Percentiles rank a stretch among this genome's conserved stretches.
These are phyloP conservation scores for Acholoe squamosa DNA, from an alignment of 2,888 invertebrate species.

Conservation along the genomic window DNA sequence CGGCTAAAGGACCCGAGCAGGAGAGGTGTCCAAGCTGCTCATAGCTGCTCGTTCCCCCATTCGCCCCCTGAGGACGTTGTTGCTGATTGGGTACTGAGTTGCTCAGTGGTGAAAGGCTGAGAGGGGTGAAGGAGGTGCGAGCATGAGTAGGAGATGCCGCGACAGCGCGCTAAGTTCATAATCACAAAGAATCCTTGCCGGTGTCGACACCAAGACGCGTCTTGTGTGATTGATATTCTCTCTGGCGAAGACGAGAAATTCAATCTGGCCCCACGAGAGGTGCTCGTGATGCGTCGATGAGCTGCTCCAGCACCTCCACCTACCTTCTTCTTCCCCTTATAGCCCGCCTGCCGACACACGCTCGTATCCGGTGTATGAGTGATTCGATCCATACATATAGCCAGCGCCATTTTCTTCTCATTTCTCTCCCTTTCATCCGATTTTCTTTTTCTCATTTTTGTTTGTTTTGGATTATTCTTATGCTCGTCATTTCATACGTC, in stretches of 20 bases:
- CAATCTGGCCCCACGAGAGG: slow-evolving; percentile 30
- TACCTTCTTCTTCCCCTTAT: slow-evolving; percentile 1
- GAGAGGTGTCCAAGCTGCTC: neutral
- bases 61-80: neutral
- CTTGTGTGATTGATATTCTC: slow-evolving; percentile 42
- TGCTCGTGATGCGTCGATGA: neutral
- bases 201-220: slow-evolving; percentile 17
- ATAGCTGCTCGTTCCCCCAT: neutral
- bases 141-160: slow-evolving; percentile 1
- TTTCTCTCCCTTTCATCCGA: neutral
- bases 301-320: neutral
- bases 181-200: slow-evolving; percentile 32
- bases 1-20: slow-evolving; percentile 26
- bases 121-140: slow-evolving; percentile 28
- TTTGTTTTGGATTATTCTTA: neutral
- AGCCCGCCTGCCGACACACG: neutral
- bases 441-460: neutral
- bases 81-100: slow-evolving; percentile 23
- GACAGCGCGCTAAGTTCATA: slow-evolving; percentile 38
- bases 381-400: slow-evolving; percentile 44
- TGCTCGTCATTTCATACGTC: no score
- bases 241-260: slow-evolving; percentile 33
- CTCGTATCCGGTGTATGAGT: slow-evolving; percentile 32
- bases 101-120: neutral
- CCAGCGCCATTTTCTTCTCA: neutral